Base-by-base conservation (phyloP, 2,113 vertebrate genomes). In the Tympanuchus pallidicinctus region DNA sequence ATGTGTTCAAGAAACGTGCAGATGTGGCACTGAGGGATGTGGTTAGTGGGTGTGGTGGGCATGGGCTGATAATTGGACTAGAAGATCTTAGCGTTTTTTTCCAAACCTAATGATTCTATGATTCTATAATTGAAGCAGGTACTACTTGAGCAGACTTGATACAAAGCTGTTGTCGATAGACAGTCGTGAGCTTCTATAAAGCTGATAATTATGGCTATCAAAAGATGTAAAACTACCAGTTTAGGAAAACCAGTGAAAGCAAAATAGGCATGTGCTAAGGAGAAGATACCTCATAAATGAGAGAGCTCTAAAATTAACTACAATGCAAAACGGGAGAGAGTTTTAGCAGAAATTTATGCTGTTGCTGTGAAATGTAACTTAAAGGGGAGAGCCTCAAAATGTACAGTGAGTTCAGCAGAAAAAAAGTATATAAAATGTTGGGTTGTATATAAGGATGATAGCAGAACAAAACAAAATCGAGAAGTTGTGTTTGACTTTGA, bases 141-240 rank as follows among this genome's bases (percentile, higher is more conserved):
- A 47, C 10, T 40, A 56, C 42, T 74, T 78, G 4, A 88, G n/a
- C 19, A 52, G 71, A 64, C 32, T n/a, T 30, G 56, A 67, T 69
- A 71, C 47, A n/a, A 72, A 90, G 34, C 52, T 74, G 18, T 34
- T 63, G 38, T 79, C 43, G 66, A 24, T 24, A 18, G 40, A 25
- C 25, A 74, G 19, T 80, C 25, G 45, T n/a, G 80, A 80, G 9
- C 34, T 54, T 63, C 57, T 70, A 61, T 36, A n/a, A 91, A 79
- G 28, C 19, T 77, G 0, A 0, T 32, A 67, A 76, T 45, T 63
- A 22, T 27, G 14, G 36, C 6, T 50, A 80, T 61, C 6, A 54
- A 36, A n/a, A 67, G 47, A 86, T 82, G 54, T 77, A 82, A 71
- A 83, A 48, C 42, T 52, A 13, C 30, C 24, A 56, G 5, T 32